Conservation (phyloP, 1,140 invertebrate species). For the Helicorthomorpha holstii region DNA sequence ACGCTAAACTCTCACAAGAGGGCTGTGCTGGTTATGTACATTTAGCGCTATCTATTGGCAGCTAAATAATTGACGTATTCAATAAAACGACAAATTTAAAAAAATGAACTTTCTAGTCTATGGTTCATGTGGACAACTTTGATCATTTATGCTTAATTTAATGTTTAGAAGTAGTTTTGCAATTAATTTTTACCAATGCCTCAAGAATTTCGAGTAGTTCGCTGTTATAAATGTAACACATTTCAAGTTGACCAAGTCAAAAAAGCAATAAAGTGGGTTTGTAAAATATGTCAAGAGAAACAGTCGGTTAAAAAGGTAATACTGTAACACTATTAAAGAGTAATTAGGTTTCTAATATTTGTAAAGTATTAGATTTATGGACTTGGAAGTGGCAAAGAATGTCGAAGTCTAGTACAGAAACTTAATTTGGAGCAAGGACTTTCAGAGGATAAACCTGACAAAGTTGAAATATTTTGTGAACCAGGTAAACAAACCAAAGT, state of each 20-base stretch:
- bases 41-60: too few relatives aligned
- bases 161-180: too few relatives aligned
- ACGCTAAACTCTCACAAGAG: too few relatives aligned
- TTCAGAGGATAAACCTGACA: not conserved
- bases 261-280: not conserved
- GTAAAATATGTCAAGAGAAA: not conserved
- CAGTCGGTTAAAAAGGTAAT: slow-evolving; percentile 1
- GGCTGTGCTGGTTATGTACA: too few relatives aligned
- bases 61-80: too few relatives aligned
- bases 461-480: not conserved
- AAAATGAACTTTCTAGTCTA: too few relatives aligned
- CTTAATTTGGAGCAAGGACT: not conserved
- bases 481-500: not conserved
- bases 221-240: not conserved
- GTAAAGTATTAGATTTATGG: not conserved
- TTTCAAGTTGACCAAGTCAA: not conserved
- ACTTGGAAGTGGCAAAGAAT: not conserved
- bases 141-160: too few relatives aligned
- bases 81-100: too few relatives aligned
- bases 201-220: not conserved
- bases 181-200: too few relatives aligned
- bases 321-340: not conserved
- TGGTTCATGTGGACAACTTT: too few relatives aligned
- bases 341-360: not conserved
- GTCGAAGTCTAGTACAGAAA: not conserved